phyloP scores from a whole-genome alignment of 1,140 invertebrate species.

The Tetranychus urticae region DNA sequence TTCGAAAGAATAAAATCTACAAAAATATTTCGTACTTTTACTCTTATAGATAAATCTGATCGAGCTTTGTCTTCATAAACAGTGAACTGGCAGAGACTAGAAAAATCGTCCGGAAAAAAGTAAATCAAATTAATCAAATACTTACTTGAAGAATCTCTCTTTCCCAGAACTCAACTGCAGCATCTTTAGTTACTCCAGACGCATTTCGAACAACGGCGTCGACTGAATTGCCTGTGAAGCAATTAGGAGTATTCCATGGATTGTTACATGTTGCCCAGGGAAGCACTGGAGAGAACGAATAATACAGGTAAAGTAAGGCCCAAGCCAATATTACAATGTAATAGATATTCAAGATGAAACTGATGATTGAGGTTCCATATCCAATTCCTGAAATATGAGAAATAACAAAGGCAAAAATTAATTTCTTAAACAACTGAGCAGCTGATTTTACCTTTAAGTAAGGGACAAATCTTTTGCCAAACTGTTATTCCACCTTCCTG shows the following conservation, averaged over 20 bases:
- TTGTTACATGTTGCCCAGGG: conserved; percentile 15
- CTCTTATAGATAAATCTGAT: no score
- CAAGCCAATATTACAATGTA: conserved; percentile 32
- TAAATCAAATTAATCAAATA: neutral
- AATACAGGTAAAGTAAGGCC: conserved; percentile 27
- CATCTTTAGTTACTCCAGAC: neutral
- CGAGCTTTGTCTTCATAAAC: no score
- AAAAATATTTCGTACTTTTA: no score
- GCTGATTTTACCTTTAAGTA: conserved; percentile 32
- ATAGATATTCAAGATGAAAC: conserved; percentile 31
- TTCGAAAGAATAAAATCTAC: no score
- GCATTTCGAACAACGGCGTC: neutral
- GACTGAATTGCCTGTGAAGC: neutral
- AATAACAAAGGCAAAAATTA: neutral
- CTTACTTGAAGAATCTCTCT: conserved; percentile 18
- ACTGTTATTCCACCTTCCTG: conserved; percentile 46
- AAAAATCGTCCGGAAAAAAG: neutral
- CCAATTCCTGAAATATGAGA: conserved; percentile 17
- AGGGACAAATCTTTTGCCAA: conserved; percentile 44
- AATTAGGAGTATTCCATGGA: conserved; percentile 11
- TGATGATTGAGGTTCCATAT: conserved; percentile 21
- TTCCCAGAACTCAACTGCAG: conserved; percentile 10
- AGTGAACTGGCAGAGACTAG: neutral
- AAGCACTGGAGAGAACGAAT: conserved; percentile 17
- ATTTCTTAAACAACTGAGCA: neutral